Conservation (phyloP, 2,888 invertebrate species). For the Ophion ventricosus region DNA sequence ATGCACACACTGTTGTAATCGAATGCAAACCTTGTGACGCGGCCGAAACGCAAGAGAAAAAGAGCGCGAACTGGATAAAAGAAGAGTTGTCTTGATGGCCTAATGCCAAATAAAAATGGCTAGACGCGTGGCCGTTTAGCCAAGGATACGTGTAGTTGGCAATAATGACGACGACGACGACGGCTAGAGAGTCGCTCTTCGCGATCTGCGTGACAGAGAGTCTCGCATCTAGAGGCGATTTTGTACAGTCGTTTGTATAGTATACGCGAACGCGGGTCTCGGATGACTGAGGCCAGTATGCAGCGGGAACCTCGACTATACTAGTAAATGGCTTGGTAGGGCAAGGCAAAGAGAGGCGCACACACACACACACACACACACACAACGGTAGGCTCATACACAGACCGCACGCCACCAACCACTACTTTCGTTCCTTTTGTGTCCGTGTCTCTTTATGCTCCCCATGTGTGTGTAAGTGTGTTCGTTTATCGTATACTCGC, state of each 20-base stretch:
- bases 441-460: slow-evolving; percentile 14
- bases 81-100: neutral
- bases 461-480: neutral
- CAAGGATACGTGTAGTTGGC: slow-evolving; percentile 16
- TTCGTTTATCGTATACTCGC: slow-evolving; percentile 11
- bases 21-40: neutral
- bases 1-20: neutral
- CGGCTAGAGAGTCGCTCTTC: slow-evolving; percentile 29
- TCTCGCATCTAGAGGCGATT: slow-evolving; percentile 45
- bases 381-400: slow-evolving; percentile 6
- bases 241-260: slow-evolving; percentile 58
- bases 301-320: slow-evolving; percentile 64
- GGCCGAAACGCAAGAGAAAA: neutral
- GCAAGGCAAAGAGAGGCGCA: slow-evolving; percentile 55
- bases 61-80: neutral
- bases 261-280: slow-evolving; percentile 65
- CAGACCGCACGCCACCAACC: slow-evolving; percentile 61
- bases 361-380: slow-evolving; percentile 24
- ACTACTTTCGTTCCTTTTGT: slow-evolving; percentile 47
- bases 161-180: slow-evolving; percentile 31
- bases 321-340: slow-evolving; percentile 62
- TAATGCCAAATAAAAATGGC: neutral
- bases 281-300: slow-evolving; percentile 67
- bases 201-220: slow-evolving; percentile 28
- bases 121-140: neutral